Conservation (phyloP, 2,797 vertebrate species). For the Poecilia velifera region DNA sequence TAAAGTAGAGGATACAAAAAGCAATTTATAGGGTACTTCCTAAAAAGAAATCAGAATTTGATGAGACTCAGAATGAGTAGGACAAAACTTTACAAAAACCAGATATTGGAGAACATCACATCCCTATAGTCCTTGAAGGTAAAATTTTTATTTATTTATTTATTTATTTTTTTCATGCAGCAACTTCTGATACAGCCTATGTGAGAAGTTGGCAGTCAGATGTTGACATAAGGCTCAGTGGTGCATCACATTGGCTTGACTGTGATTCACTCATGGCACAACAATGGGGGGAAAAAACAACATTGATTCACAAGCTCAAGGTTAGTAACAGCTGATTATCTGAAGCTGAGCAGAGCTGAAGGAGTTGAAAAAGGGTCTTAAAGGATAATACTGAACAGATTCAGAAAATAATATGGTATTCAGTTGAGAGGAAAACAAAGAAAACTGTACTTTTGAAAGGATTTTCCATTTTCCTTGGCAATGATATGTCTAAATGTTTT, state of each 20-base stretch:
- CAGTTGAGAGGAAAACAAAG: constrained; percentile 11
- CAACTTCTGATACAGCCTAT: constrained; percentile 11
- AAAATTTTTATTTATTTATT: not conserved
- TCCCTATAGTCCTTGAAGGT: not conserved
- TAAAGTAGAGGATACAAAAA: not conserved
- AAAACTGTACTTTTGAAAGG: not conserved
- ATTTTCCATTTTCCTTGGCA: constrained; percentile 20
- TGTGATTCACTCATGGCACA: constrained; percentile 60
- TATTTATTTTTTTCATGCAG: not conserved
- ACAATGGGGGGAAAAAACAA: constrained; percentile 54
- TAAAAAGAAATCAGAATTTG: not conserved
- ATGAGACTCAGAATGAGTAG: not conserved
- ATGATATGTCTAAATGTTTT: constrained; percentile 10
- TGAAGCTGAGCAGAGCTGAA: constrained; percentile 1
- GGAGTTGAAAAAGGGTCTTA: constrained; percentile 34
- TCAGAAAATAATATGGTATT: constrained; percentile 29
- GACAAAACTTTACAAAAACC: not conserved
- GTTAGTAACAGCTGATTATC: constrained; percentile 47
- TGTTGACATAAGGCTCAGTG: constrained; percentile 30
- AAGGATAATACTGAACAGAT: constrained; percentile 46
- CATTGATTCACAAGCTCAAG: constrained; percentile 47
- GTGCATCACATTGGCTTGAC: constrained; percentile 25
- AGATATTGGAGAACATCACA: not conserved
- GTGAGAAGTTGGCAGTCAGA: constrained; percentile 23
- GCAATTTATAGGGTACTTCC: not conserved